Evolutionary conservation across 2,797 vertebrate genomes (phyloP), one percentile per base, ranked within the genome.

Genomic region (Pipistrellus kuhlii): DNA sequence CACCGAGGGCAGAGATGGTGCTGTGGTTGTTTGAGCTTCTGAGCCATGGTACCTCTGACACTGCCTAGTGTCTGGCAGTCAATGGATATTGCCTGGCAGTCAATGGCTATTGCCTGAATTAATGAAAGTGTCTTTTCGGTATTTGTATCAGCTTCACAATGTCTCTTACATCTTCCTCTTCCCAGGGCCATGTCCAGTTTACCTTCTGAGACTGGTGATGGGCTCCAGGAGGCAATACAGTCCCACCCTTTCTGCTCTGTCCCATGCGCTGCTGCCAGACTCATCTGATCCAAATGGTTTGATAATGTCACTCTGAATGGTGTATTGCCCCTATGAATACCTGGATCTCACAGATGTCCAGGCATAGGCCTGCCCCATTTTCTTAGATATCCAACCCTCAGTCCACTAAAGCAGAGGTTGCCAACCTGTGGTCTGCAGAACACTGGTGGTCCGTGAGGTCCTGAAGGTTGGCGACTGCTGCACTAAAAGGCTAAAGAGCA

Each of bases 1-100:
- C 30, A 7, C 20, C 3, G 21, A 35, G 4, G 5, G 6, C 2
- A 51, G 32, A 3, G 46, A 14, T 12, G 1, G 1, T 21, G 12
- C 0, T 38, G 8, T 44, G 3, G 55, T 62, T 93, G 90, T 72
- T 4, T 5, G 62, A 32, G 21, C 38, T 57, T 17, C 13, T 68
- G 55, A 73, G 4, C 17, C 51, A 11, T 9, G 10, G 15, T 55
- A n/a, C 76, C 46, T 90, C 38, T 38, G 62, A 77, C 17, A 8
- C 11, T 14, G 5, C 14, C 12, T 23, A 6, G 2, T 66, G 17
- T 46, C 30, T 30, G 2, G 30, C 10, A 84, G 23, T 53, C 27
- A 48, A 17, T 46, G 8, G 27, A 21, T 57, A 44, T 38, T 18
- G 64, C 14, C 23, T 83, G 46, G 30, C 10, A 84, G 23, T 53